Evolutionary conservation across 2,797 vertebrate genomes (phyloP).

Genomic region (Dipus sagitta): DNA sequence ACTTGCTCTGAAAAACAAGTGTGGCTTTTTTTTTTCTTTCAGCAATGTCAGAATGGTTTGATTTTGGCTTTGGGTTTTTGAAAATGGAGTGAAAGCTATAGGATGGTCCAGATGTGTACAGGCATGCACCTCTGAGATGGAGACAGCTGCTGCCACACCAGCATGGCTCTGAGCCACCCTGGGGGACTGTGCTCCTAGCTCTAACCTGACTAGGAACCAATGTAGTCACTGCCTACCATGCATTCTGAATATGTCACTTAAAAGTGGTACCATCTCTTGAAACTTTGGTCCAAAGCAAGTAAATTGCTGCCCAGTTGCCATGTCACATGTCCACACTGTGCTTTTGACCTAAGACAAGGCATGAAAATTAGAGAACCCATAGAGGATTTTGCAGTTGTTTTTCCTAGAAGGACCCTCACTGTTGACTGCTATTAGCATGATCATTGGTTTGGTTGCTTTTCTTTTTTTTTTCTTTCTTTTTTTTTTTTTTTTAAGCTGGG

Average conservation of each 20-base stretch:
- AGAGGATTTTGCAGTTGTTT: neutral
- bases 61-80: neutral
- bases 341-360: neutral
- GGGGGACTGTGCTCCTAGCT: neutral
- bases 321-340: neutral
- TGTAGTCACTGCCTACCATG: neutral
- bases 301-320: neutral
- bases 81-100: neutral
- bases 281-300: neutral
- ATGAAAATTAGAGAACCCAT: neutral
- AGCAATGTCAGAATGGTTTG: slow-evolving; percentile 33
- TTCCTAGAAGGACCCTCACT: neutral
- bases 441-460: no score
- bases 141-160: neutral
- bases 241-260: slow-evolving; percentile 14
- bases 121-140: neutral
- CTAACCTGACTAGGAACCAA: no score
- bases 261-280: neutral
- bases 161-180: neutral
- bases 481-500: no score
- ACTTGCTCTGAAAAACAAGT: slow-evolving; percentile 17
- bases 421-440: no score
- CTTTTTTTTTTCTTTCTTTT: no score
- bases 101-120: neutral
- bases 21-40: slow-evolving; percentile 39